These are phyloP conservation scores for Bombus waltoni DNA, from an alignment of 1,140 invertebrate genomes.

Conservation along the genomic window DNA sequence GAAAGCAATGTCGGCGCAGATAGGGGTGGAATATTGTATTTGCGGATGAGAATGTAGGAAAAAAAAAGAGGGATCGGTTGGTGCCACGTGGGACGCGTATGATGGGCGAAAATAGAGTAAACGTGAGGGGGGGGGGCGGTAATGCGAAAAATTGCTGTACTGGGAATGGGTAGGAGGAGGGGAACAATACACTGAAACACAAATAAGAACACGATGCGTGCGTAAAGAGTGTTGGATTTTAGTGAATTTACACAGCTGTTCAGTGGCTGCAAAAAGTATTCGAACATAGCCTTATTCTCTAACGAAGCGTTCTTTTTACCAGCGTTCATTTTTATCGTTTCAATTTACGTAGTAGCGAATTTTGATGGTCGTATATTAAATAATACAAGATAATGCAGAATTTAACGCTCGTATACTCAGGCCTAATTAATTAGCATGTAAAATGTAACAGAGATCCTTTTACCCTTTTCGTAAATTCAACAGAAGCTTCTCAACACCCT, in stretches of 20 bases:
- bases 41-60: background rate
- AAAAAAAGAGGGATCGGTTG: background rate
- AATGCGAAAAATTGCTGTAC: constrained; percentile 24
- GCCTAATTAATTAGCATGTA: too few species aligned
- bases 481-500: background rate
- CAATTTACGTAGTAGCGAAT: too few species aligned
- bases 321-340: too few species aligned
- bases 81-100: background rate
- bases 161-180: background rate
- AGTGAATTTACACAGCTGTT: background rate
- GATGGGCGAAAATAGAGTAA: background rate
- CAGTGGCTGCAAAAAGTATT: too few species aligned
- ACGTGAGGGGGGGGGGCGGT: background rate
- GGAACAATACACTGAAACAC: background rate
- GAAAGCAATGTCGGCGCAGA: background rate
- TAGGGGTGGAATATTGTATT: background rate
- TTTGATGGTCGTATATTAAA: too few species aligned
- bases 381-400: too few species aligned
- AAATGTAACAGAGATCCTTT: too few species aligned
- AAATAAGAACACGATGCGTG: too few species aligned
- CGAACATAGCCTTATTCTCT: too few species aligned
- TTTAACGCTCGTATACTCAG: too few species aligned
- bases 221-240: background rate
- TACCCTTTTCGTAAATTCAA: background rate
- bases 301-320: too few species aligned